These are phyloP conservation scores for Rhegmatorhina hoffmannsi DNA, from an alignment of 2,113 vertebrate genomes.

Conservation along the genomic window DNA sequence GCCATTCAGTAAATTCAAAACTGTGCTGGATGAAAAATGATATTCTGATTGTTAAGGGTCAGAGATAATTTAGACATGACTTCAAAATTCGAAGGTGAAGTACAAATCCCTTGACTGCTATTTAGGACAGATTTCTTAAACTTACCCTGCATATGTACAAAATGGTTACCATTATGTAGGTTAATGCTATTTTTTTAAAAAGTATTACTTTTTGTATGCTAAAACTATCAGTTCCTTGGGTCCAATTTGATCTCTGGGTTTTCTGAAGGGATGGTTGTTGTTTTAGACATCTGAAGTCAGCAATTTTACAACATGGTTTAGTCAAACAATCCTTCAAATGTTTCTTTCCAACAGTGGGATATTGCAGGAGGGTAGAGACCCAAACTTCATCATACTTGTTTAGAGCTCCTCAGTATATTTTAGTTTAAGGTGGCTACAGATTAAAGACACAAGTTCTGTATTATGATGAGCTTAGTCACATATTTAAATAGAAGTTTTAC, in stretches of 20 bases:
- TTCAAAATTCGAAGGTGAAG: neutral
- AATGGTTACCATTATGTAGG: neutral
- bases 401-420: neutral
- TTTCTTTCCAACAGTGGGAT: neutral
- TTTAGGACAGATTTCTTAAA: neutral
- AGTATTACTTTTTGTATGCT: neutral
- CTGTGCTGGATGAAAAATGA: neutral
- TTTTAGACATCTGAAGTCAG: neutral
- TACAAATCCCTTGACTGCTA: neutral
- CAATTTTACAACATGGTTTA: neutral
- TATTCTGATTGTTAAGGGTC: neutral
- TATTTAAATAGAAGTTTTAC: neutral
- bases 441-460: neutral
- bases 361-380: neutral
- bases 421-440: neutral
- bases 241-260: neutral
- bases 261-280: neutral
- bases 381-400: neutral
- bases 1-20: neutral
- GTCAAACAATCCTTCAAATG: neutral
- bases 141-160: neutral
- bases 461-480: neutral
- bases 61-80: neutral
- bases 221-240: neutral
- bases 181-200: neutral